Evolutionary conservation across 2,888 invertebrate genomes (phyloP).

Genomic region (Trichopria drosophilae): DNA sequence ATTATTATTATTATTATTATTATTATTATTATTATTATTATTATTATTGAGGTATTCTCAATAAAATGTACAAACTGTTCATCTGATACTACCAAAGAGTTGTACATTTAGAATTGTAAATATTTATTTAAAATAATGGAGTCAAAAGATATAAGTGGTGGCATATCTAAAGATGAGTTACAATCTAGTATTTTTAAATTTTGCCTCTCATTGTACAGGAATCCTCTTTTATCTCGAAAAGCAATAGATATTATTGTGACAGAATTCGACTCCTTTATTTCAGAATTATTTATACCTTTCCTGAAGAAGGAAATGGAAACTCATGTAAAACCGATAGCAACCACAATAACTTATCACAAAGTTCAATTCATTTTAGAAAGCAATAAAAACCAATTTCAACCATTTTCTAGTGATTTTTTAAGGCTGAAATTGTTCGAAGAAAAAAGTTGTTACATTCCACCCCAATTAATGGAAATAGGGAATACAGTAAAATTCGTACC

Average conservation of each 20-base stretch:
- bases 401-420: conserved; percentile 16
- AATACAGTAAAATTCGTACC: conserved; percentile 10
- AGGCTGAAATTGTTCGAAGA: conserved; percentile 18
- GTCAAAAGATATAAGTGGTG: too few species aligned
- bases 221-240: conserved; percentile 22
- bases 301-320: conserved; percentile 18
- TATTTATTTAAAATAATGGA: too few species aligned
- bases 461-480: conserved; percentile 24
- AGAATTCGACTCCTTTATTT: conserved; percentile 9
- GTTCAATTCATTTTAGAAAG: conserved; percentile 18
- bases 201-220: too few species aligned
- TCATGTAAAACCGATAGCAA: conserved; percentile 7
- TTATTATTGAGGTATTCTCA: too few species aligned
- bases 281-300: conserved; percentile 14
- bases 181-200: too few species aligned
- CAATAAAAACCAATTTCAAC: conserved; percentile 9
- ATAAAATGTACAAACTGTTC: too few species aligned
- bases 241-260: conserved; percentile 17
- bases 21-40: too few species aligned
- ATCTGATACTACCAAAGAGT: too few species aligned
- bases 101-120: too few species aligned
- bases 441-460: conserved; percentile 11
- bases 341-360: conserved; percentile 7
- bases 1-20: too few species aligned
- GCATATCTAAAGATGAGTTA: too few species aligned